Base-by-base conservation (phyloP, 2,888 invertebrate species). In the Dynastes maya region DNA sequence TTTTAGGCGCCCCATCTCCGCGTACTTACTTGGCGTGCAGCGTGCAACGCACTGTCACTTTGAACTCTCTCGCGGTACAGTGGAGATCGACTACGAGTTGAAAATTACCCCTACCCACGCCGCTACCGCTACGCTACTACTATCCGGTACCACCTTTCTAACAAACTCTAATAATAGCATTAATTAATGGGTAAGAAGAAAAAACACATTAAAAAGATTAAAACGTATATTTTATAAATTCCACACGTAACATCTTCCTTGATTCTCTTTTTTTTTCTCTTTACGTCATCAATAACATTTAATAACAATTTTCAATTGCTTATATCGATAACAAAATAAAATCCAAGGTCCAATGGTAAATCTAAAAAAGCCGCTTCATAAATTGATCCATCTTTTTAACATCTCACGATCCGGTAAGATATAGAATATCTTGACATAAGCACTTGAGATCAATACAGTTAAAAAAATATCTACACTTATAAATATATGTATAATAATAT, bases 391-490 rank as follows among this genome's bases (percentile, higher is more conserved):
- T 55, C 37, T 40, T 3, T 68, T 2, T 63, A 64, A 2, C 37
- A 40, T 32, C 58, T 27, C 27, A 61, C 63, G 55, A 55, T 55
- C 51, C 45, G 16, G 27, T 55, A 67, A 77, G 22, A 70, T 64
- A 64, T 72, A 64, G 29, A 45, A 78, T 45, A 63, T 32, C 29
- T 67, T 77, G 81, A 81, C 81, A 81, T 81, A 81, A 81, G 80
- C 80, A 79, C 80, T 81, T 79, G 81, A 81, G 81, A 81, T 81
- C 81, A 80, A 68, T 80, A 70, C 37, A 45, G 61, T 71, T 77
- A 76, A 76, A 75, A 55, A 61, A 61, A 78, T 78, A 68, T 78
- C 65, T 75, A 78, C 53, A 78, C 74, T 58, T 78, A 74, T 74
- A 74, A 63, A 67, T 76, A 72, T 75, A 67, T 75, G 51, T 78